phyloP scores from a whole-genome alignment of 2,797 vertebrate genomes.

The Sebastes minor region DNA sequence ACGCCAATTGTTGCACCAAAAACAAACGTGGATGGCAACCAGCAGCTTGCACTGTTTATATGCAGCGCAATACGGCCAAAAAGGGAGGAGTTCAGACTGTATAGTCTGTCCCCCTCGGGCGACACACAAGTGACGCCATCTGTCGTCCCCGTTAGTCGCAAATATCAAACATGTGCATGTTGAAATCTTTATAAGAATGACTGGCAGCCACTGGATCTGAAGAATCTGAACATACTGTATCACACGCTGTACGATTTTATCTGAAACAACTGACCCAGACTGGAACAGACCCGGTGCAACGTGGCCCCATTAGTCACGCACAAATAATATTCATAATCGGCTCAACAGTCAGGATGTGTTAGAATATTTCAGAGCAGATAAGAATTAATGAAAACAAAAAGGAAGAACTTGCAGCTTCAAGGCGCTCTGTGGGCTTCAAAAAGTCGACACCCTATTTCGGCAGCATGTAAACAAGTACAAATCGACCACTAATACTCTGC shows the following conservation, averaged over 20 bases:
- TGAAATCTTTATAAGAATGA: neutral
- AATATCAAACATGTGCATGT: neutral
- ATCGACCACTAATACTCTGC: neutral
- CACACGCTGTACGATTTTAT: neutral
- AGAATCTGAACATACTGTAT: neutral
- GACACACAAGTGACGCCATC: neutral
- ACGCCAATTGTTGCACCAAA: neutral
- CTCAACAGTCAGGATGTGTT: neutral
- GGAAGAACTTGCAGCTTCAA: neutral
- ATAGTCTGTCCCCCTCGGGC: neutral
- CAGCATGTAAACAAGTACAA: constrained; percentile 11
- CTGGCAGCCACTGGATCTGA: neutral
- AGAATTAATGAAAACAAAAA: neutral
- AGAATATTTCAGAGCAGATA: neutral
- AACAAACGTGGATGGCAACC: neutral
- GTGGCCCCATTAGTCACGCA: too few species aligned
- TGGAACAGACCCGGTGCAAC: neutral
- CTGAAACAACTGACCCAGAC: neutral
- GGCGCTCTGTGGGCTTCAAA: neutral
- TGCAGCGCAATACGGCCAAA: neutral
- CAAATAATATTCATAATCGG: neutral
- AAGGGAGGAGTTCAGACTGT: neutral
- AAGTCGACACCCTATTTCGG: neutral
- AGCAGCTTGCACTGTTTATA: neutral
- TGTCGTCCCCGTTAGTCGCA: neutral